Base-by-base conservation (phyloP, 2,888 invertebrate species). In the Encarsia formosa region DNA sequence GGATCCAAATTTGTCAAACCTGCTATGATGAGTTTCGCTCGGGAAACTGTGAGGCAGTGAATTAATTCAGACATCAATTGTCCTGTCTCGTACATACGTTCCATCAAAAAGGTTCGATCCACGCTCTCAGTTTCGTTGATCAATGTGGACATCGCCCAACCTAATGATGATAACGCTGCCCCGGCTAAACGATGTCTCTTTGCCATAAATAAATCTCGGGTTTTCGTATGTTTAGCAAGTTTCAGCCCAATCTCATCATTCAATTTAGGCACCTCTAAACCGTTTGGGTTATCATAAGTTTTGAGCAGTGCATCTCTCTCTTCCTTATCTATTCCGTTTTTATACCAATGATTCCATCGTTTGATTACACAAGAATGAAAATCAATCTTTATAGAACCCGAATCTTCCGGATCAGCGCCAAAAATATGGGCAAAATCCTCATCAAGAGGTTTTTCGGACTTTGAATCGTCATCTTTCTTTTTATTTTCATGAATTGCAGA, bases 1-100 rank as follows among this genome's bases (percentile, higher is more conserved):
- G 5, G 5, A 8, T 26, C 26, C 11, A 26, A 11, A 9, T 55
- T 58, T 3, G 54, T 44, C 1, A 51, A 32, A 8, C 26, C 26
- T 8, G 26, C 26, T 8, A 26, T 35, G 35, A 35, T 35, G 6
- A 16, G 15, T n/a, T 5, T 11, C 11, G 26, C 26, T 26, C 26
- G 26, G 11, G 26, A 26, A 5, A 8, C 11, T 26, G 26, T 35
- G 6, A 9, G 18, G n/a, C n/a, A 9, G 13, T 35, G 15, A 6
- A 35, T 35, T n/a, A 35, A 9, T 8, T 35, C 35, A 9, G 35
- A 8, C 8, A 35, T 35, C 13, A 35, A 18, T 35, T 35, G 6
- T 16, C 16, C n/a, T n/a, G 35, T 13, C 8, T 35, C 18, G n/a
- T 35, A 18, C 13, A 35, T 8, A 11, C 18, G 15, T 35, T 35